phyloP scores from a whole-genome alignment of 2,797 vertebrate genomes.

The Premnoplex brunnescens region DNA sequence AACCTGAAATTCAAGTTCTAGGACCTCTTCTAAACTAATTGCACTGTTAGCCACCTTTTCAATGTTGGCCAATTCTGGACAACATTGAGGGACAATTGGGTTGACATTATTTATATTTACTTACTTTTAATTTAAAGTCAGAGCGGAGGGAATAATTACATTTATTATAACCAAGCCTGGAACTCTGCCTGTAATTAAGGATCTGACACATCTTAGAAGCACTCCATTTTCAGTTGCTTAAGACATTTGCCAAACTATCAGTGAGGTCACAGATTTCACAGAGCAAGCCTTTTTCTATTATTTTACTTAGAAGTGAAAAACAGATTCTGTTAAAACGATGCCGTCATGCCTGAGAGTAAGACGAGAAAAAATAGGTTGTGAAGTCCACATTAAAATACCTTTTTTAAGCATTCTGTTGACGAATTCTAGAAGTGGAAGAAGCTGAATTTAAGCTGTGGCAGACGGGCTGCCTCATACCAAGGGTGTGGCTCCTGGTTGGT shows the following conservation, averaged over 20 bases:
- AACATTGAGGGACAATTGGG: neutral
- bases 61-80: neutral
- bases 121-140: constrained; percentile 27
- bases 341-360: neutral
- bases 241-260: neutral
- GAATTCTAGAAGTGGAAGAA: constrained; percentile 40
- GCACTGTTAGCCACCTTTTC: neutral
- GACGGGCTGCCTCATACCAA: constrained; percentile 5
- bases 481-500: constrained; percentile 50
- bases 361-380: neutral
- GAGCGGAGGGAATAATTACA: constrained; percentile 38
- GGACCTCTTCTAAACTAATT: constrained; percentile 5
- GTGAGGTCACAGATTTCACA: neutral
- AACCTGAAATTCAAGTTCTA: constrained; percentile 49
- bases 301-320: neutral
- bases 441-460: constrained; percentile 42
- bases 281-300: neutral
- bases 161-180: constrained; percentile 43
- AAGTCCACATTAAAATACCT: neutral
- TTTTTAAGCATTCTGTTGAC: constrained; percentile 13
- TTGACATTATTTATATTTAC: constrained; percentile 44
- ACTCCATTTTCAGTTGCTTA: constrained; percentile 25
- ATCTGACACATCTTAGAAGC: constrained; percentile 39
- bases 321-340: neutral
- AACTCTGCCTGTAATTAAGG: constrained; percentile 57